phyloP scores from a whole-genome alignment of 2,888 invertebrate genomes.

The Leptinotarsa rubiginosa region DNA sequence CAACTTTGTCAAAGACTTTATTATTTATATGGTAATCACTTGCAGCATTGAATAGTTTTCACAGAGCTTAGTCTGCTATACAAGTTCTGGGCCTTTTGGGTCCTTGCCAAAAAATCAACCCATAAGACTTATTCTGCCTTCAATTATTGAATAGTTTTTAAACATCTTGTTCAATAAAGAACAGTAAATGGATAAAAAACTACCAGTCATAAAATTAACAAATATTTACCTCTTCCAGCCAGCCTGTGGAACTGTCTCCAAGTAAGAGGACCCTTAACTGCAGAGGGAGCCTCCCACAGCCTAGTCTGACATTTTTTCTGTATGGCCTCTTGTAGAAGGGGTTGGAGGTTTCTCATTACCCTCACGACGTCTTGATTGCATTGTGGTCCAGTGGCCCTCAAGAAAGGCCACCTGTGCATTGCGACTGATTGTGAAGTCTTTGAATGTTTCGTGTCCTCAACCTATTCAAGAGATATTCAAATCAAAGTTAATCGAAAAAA shows the following conservation, averaged over 20 bases:
- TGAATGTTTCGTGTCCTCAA: conserved; percentile 57
- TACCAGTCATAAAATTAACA: not conserved
- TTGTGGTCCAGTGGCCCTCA: conserved; percentile 84
- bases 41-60: no score
- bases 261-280: conserved; percentile 95
- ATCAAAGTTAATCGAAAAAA: not conserved
- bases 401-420: conserved; percentile 90
- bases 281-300: conserved; percentile 92
- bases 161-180: no score
- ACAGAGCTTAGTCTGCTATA: no score
- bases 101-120: no score
- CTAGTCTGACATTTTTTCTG: conserved; percentile 88
- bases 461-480: conserved; percentile 28
- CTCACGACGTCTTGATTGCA: conserved; percentile 92
- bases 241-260: conserved; percentile 98
- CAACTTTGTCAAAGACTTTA: no score
- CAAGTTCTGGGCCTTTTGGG: no score
- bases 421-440: conserved; percentile 52
- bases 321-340: conserved; percentile 93
- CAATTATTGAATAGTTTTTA: no score
- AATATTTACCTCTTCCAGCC: conserved; percentile 79
- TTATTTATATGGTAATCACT: no score
- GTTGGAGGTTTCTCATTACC: conserved; percentile 91
- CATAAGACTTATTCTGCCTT: no score
- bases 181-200: no score